These are phyloP conservation scores for Sebastes kiyomatsui DNA, from an alignment of 2,797 vertebrate species.

Conservation along the genomic window DNA sequence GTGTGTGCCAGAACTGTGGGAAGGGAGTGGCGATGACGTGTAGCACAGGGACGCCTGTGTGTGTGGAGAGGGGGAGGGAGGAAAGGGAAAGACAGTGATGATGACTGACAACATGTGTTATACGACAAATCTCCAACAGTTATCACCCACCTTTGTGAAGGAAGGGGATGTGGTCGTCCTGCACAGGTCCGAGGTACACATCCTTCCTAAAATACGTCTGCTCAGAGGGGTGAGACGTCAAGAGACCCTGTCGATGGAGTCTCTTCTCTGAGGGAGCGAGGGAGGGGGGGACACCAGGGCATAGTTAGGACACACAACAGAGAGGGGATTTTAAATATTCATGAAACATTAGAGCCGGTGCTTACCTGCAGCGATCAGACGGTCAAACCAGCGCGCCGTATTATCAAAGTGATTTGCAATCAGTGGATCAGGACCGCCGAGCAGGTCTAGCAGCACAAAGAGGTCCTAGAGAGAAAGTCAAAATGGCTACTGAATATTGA, in stretches of 20 bases:
- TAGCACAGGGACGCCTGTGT: slow-evolving; percentile 87
- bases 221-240: slow-evolving; percentile 84
- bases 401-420: slow-evolving; percentile 91
- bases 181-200: slow-evolving; percentile 83
- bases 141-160: slow-evolving; percentile 82
- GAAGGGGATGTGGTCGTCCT: slow-evolving; percentile 94
- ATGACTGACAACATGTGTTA: background rate
- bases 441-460: slow-evolving; percentile 91
- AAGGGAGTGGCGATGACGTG: slow-evolving; percentile 92
- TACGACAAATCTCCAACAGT: background rate
- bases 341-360: fast-evolving
- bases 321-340: background rate
- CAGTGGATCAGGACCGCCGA: slow-evolving; percentile 84
- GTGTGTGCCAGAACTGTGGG: slow-evolving; percentile 90
- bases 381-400: slow-evolving; percentile 90
- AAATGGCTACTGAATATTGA: background rate
- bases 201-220: slow-evolving; percentile 88
- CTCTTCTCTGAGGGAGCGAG: slow-evolving; percentile 82
- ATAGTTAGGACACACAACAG: background rate
- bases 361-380: slow-evolving; percentile 86
- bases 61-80: background rate
- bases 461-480: slow-evolving; percentile 82
- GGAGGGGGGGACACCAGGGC: no score
- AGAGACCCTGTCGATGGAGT: slow-evolving; percentile 86
- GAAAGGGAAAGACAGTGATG: background rate